phyloP scores from a whole-genome alignment of 2,888 invertebrate species.

The Nomada ruficornis region DNA sequence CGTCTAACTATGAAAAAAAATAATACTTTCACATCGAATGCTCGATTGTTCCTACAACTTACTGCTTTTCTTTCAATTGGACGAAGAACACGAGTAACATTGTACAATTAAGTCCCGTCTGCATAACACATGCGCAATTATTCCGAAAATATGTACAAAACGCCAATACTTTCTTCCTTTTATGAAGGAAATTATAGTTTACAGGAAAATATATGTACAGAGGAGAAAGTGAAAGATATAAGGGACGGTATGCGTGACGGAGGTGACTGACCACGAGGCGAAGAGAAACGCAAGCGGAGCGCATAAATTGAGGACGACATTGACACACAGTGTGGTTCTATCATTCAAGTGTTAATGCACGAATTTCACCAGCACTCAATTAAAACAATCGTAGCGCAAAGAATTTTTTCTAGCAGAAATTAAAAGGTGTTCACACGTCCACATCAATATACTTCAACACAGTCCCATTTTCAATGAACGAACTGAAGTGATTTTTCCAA shows the following conservation, averaged over 20 bases:
- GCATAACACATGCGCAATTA: not conserved
- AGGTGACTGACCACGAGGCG: slow-evolving; percentile 61
- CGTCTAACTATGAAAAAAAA: too few species aligned
- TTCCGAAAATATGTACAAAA: not conserved
- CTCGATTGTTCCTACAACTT: too few species aligned
- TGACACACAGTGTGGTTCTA: slow-evolving; percentile 35
- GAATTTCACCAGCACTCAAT: not conserved
- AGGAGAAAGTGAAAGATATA: slow-evolving; percentile 12
- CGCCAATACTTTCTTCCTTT: slow-evolving; percentile 29
- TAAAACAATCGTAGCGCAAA: not conserved
- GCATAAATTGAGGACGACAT: slow-evolving; percentile 43
- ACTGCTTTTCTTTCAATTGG: too few species aligned
- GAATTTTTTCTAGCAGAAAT: not conserved
- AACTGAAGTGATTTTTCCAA: too few species aligned
- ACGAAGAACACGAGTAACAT: too few species aligned
- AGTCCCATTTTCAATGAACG: too few species aligned
- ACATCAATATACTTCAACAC: too few species aligned
- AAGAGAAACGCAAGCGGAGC: slow-evolving; percentile 65
- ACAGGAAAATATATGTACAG: slow-evolving; percentile 1
- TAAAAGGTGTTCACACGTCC: too few species aligned
- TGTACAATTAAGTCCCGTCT: too few species aligned
- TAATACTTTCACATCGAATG: too few species aligned
- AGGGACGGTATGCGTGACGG: slow-evolving; percentile 23
- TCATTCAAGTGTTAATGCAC: slow-evolving; percentile 42
- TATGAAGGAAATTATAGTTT: slow-evolving; percentile 19